Conservation (phyloP, 2,797 vertebrate species). For the Cirrhinus molitorella region DNA sequence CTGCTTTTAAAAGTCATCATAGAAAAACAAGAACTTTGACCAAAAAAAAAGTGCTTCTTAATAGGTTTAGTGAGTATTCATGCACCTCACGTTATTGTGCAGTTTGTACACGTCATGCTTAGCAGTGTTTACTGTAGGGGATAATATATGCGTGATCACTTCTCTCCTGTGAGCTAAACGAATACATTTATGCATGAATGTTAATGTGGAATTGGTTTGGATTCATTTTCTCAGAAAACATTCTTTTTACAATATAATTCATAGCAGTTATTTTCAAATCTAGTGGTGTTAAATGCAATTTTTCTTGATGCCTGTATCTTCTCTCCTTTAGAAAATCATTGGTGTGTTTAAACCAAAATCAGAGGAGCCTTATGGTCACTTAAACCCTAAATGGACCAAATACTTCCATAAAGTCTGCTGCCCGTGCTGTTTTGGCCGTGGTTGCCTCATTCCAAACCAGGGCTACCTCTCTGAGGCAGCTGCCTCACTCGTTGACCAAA, state of each 20-base stretch:
- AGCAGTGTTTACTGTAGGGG: neutral
- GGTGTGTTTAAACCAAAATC: slow-evolving; percentile 99
- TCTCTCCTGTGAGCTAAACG: neutral
- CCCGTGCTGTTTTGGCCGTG: slow-evolving; percentile 97
- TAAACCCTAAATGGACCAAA: slow-evolving; percentile 99
- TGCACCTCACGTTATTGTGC: neutral
- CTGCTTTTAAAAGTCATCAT: neutral
- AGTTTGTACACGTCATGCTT: neutral
- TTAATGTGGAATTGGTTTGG: neutral
- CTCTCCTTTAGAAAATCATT: slow-evolving; percentile 85
- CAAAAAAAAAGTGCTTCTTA: neutral
- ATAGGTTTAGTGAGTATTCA: neutral
- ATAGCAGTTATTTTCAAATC: neutral
- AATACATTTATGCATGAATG: slow-evolving; percentile 12
- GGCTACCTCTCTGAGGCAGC: slow-evolving; percentile 97
- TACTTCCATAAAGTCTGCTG: slow-evolving; percentile 98
- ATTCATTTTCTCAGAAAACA: neutral
- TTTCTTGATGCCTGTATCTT: neutral
- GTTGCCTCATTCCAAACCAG: slow-evolving; percentile 96
- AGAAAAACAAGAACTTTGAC: neutral
- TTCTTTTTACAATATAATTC: neutral
- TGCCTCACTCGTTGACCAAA: slow-evolving; percentile 93
- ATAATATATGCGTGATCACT: neutral
- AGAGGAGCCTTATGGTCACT: slow-evolving; percentile 97
- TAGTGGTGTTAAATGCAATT: neutral